Evolutionary conservation across 2,797 vertebrate species (phyloP).

Genomic region (Phoeniculus purpureus): DNA sequence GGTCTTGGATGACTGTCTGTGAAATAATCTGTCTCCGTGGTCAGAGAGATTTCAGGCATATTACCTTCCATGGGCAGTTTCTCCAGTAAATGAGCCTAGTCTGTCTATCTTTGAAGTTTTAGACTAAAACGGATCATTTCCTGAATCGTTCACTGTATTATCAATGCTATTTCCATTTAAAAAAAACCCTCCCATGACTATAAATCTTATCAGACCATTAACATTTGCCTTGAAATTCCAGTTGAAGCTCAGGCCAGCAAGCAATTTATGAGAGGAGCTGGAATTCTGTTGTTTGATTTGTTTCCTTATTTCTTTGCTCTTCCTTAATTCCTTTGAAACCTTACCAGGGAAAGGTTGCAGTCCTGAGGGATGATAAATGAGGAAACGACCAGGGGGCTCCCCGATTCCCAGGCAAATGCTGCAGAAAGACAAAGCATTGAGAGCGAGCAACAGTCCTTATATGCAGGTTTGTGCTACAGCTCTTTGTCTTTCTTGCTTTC

Average conservation of each 20-base stretch:
- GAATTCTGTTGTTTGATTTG: conserved; percentile 12
- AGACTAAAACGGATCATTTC: conserved; percentile 57
- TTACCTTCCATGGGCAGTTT: conserved; percentile 45
- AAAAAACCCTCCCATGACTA: background rate
- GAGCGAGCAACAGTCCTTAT: background rate
- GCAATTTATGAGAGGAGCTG: conserved; percentile 36
- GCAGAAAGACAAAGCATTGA: conserved; percentile 4
- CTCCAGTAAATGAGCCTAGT: conserved; percentile 40
- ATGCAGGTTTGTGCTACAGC: background rate
- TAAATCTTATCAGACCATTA: conserved; percentile 54
- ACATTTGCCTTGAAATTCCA: conserved; percentile 54
- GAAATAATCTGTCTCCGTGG: conserved; percentile 46
- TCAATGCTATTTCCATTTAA: conserved; percentile 36
- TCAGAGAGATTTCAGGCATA: conserved; percentile 37
- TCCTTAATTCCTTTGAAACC: conserved; percentile 37
- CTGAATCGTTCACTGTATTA: conserved; percentile 33
- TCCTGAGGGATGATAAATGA: background rate
- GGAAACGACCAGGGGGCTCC: background rate
- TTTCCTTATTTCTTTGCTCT: conserved; percentile 33
- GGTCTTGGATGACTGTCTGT: conserved; percentile 40
- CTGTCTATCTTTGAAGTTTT: conserved; percentile 52
- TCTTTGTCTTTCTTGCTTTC: background rate
- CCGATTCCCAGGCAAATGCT: background rate
- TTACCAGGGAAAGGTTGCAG: background rate
- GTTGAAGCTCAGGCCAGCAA: conserved; percentile 13